Conservation (phyloP, 2,888 invertebrate species). For the Cylloceria caligata region DNA sequence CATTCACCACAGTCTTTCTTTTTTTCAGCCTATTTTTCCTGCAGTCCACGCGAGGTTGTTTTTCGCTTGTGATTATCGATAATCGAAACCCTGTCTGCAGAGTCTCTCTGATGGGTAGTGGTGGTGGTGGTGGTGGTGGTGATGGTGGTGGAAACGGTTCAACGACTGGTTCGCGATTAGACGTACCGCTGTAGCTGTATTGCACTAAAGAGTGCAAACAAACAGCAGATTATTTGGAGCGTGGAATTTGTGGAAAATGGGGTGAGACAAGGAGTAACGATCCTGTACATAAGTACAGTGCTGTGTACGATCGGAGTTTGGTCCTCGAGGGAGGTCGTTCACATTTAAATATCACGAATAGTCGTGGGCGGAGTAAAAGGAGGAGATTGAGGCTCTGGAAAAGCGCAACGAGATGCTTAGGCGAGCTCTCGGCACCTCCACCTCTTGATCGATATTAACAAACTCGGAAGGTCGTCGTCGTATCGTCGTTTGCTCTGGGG, state of each 20-base stretch:
- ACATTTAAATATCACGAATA: constrained; percentile 69
- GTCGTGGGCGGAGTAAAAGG: constrained; percentile 31
- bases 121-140: constrained; percentile 44
- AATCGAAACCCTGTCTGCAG: constrained; percentile 67
- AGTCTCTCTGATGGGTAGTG: not conserved
- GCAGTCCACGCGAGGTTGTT: constrained; percentile 39
- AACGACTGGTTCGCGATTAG: constrained; percentile 64
- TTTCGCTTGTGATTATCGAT: constrained; percentile 65
- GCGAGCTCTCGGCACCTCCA: constrained; percentile 35
- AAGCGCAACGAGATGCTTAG: constrained; percentile 59
- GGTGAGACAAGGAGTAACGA: constrained; percentile 35
- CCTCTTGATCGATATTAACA: constrained; percentile 67
- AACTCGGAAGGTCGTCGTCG: constrained; percentile 58
- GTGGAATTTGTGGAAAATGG: constrained; percentile 14
- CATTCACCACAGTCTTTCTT: constrained; percentile 54
- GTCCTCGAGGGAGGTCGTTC: constrained; percentile 57
- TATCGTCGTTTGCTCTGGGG: constrained; percentile 57
- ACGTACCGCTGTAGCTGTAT: constrained; percentile 45
- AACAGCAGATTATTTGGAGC: constrained; percentile 51
- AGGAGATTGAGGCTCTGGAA: constrained; percentile 45
- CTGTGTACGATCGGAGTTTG: constrained; percentile 32
- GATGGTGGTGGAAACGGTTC: constrained; percentile 60
- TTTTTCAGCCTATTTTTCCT: constrained; percentile 43
- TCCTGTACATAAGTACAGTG: constrained; percentile 19
- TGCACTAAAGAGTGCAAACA: constrained; percentile 52